Conservation (phyloP, 2,888 invertebrate genomes). For the Camponotus fellah region DNA sequence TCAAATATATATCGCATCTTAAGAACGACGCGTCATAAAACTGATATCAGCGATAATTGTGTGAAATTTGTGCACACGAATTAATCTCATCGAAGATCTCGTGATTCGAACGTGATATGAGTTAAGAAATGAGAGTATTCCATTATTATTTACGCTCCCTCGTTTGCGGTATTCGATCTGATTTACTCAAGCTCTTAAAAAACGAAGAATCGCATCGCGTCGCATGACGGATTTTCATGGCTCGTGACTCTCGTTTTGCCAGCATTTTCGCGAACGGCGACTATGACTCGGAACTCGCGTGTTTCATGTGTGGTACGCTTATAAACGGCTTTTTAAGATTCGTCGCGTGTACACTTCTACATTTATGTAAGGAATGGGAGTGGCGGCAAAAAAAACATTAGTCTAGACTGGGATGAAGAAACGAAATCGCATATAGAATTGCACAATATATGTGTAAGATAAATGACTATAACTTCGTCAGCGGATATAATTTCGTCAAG, state of each 20-base stretch:
- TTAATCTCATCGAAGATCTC: background rate
- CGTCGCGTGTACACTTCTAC: conserved; percentile 64
- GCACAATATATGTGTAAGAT: background rate
- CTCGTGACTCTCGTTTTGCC: conserved; percentile 1
- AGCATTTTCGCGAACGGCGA: conserved; percentile 1
- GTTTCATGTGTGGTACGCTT: conserved; percentile 45
- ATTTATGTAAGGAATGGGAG: conserved; percentile 50
- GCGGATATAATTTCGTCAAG: too few species aligned
- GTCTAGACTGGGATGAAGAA: background rate
- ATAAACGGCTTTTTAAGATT: conserved; percentile 68
- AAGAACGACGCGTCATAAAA: conserved; percentile 4
- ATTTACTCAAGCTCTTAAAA: background rate
- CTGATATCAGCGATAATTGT: conserved; percentile 21
- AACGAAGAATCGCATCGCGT: background rate
- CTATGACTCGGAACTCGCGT: conserved; percentile 55
- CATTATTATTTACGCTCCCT: background rate
- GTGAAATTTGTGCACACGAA: conserved; percentile 18
- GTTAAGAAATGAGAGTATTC: background rate
- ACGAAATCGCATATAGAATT: background rate
- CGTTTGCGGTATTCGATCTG: background rate
- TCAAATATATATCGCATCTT: conserved; percentile 27
- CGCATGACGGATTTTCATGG: conserved; percentile 9
- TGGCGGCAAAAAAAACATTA: conserved; percentile 57
- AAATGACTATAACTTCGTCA: too few species aligned
- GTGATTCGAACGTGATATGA: background rate